phyloP scores from a whole-genome alignment of 2,113 vertebrate genomes.

The Tichodroma muraria region DNA sequence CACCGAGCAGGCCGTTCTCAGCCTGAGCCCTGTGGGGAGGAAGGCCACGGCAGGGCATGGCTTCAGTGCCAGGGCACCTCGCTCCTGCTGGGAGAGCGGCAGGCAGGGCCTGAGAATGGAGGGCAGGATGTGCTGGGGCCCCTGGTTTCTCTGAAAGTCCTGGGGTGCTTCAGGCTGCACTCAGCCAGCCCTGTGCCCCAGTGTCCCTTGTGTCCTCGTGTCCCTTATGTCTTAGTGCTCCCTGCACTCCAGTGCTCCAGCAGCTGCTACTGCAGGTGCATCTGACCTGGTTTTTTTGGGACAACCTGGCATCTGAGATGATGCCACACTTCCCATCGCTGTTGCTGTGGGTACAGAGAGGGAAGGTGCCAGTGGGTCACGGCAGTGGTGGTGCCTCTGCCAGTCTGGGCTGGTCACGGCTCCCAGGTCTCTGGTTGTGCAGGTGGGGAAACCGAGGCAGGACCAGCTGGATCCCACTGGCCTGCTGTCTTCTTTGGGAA shows the following conservation, averaged over 20 bases:
- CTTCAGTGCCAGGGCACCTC: neutral
- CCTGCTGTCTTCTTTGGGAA: rapidly evolving
- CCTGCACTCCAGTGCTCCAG: neutral
- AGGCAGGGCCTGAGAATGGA: neutral
- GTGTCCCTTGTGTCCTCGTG: neutral
- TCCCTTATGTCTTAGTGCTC: neutral
- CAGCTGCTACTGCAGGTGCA: neutral
- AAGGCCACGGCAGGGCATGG: neutral
- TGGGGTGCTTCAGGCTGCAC: neutral
- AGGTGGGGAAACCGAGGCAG: neutral
- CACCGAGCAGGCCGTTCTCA: neutral
- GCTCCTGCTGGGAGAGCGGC: neutral
- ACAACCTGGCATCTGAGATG: neutral
- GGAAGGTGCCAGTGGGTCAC: rapidly evolving
- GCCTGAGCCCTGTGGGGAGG: neutral
- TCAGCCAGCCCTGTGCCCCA: neutral
- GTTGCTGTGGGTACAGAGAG: neutral
- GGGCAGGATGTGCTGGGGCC: no score
- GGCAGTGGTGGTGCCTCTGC: neutral
- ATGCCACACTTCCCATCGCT: rapidly evolving
- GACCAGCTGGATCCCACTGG: rapidly evolving
- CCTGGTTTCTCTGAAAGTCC: neutral
- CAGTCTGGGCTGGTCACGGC: neutral
- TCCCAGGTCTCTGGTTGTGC: neutral
- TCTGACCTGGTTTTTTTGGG: neutral